phyloP scores from a whole-genome alignment of 2,797 vertebrate species.

The Coluber constrictor region DNA sequence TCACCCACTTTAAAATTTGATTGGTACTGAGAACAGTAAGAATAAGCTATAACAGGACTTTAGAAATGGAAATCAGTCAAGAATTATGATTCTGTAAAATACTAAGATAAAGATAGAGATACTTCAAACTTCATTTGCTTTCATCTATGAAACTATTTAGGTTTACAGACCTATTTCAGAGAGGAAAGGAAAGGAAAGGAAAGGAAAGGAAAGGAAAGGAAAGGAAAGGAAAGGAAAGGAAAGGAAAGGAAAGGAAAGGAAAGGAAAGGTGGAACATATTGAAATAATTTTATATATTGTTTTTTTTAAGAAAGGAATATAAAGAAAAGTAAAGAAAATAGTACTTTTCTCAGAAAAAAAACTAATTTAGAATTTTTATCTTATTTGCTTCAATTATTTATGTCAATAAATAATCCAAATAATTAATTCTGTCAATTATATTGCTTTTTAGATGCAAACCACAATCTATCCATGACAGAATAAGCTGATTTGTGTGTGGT shows the following conservation, averaged over 20 bases:
- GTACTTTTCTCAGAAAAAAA: neutral
- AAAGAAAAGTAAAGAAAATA: neutral
- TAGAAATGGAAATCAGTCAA: slow-evolving; percentile 3
- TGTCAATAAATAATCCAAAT: neutral
- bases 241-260: too few species aligned
- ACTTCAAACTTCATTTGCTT: neutral
- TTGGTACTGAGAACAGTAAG: neutral
- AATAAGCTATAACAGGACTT: neutral
- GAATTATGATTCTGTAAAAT: neutral
- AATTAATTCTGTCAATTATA: neutral
- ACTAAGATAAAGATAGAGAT: neutral
- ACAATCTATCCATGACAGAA: neutral
- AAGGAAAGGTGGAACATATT: too few species aligned
- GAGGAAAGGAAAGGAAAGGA: neutral
- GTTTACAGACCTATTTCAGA: neutral
- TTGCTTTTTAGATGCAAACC: neutral
- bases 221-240: too few species aligned
- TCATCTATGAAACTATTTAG: neutral
- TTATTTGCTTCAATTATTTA: neutral
- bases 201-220: too few species aligned
- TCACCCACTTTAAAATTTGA: neutral
- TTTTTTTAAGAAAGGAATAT: neutral
- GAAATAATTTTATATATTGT: neutral
- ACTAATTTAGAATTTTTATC: neutral
- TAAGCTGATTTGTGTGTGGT: neutral